Base-by-base conservation (phyloP, 2,113 vertebrate genomes). In the Tinamus guttatus region DNA sequence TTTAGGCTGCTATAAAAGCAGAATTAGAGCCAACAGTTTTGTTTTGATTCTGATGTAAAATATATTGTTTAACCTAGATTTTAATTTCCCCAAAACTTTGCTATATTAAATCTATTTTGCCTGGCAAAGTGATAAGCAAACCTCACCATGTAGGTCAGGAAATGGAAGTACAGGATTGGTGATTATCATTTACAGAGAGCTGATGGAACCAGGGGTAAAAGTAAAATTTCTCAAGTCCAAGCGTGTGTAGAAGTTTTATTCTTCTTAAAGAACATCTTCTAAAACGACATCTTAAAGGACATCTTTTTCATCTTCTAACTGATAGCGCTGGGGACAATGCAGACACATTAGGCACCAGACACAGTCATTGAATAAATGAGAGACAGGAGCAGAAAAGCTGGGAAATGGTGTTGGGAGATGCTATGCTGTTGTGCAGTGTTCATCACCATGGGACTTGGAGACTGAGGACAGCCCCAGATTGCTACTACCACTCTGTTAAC, bases 171-270 rank as follows among this genome's bases (percentile, higher is more conserved):
- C 12, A 64, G 60, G 18, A 47, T 6, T 4, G 59, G 7, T 28
- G 45, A 40, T 36, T 58, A 13, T 16, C 18, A 19, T 74, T 63
- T 70, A 17, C 60, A 81, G 60, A 40, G 40, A 4, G 1, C 11
- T 54, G 0, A n/a, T n/a, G n/a, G n/a, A n/a, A n/a, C n/a, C n/a
- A n/a, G 36, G 34, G 51, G 5, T 2, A 1, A 1, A 14, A 89
- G 17, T 19, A 73, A 60, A n/a, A n/a, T n/a, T n/a, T 78, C 8
- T 20, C 58, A 30, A 11, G 20, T 18, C 5, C 62, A 60, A 73
- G 64, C 3, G 8, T 70, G 8, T 30, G 16, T 11, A 27, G 21
- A 89, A 41, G 19, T 3, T 91, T 63, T 52, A 85, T 54, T 2
- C 36, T 47, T 9, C 41, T 7, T 41, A 10, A 60, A 69, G 15